Percentiles rank a stretch among this genome's conserved stretches.
Conservation (phyloP, 2,797 vertebrate species). For the Peromyscus nudipes region DNA sequence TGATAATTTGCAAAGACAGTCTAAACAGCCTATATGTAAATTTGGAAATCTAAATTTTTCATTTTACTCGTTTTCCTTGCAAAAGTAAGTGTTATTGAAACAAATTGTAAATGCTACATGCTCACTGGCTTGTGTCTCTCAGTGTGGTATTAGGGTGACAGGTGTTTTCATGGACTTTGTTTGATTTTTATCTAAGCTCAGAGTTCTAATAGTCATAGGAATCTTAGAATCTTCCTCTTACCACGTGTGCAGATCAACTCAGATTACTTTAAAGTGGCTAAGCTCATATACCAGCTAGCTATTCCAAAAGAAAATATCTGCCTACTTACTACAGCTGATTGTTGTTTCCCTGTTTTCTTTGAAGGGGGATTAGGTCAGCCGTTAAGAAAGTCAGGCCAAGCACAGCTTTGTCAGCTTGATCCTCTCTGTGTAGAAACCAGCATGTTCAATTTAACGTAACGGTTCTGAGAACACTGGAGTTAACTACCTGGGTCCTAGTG, state of each 20-base stretch:
- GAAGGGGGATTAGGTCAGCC: conserved; percentile 14
- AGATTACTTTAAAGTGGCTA: conserved; percentile 44
- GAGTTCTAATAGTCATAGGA: conserved; percentile 3
- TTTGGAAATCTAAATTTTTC: conserved; percentile 61
- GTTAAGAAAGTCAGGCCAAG: conserved; percentile 68
- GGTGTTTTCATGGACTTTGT: conserved; percentile 35
- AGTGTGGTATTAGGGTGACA: background rate
- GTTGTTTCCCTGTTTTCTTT: conserved; percentile 64
- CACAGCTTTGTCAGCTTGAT: conserved; percentile 60
- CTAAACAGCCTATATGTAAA: conserved; percentile 51
- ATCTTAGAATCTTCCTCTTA: conserved; percentile 37
- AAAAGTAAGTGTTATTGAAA: conserved; percentile 61
- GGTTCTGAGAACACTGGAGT: conserved; percentile 41
- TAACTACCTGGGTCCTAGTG: conserved; percentile 20
- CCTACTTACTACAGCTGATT: conserved; percentile 51
- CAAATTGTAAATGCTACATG: conserved; percentile 60
- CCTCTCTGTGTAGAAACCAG: conserved; percentile 43
- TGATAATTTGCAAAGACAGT: conserved; percentile 37
- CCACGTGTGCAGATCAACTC: conserved; percentile 28
- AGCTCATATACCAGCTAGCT: conserved; percentile 38
- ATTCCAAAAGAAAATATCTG: conserved; percentile 57
- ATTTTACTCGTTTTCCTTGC: conserved; percentile 52
- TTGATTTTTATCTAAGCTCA: conserved; percentile 63
- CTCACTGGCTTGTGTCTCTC: conserved; percentile 54
- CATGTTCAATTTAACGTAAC: conserved; percentile 54